Percentiles rank a stretch among this genome's conserved stretches.
Evolutionary conservation across 30 jellyfish, hydroid and myxozoan species (phyloP).

Genomic region (Chrysaora quinquecirrha): DNA sequence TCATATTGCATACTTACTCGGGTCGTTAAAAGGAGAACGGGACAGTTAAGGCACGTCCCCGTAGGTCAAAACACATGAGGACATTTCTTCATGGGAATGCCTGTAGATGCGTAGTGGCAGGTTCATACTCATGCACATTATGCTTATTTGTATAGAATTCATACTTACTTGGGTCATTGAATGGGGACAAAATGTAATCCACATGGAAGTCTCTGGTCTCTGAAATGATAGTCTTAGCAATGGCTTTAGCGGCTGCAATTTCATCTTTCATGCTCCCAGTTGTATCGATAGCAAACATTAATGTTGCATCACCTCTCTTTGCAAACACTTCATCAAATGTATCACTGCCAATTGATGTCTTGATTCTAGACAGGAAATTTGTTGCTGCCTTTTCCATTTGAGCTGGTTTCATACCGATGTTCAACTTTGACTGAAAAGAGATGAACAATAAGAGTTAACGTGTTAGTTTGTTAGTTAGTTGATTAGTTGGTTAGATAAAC

Average conservation of each 20-base stretch:
- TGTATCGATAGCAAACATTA: slow-evolving; percentile 83
- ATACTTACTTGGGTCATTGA: slow-evolving; percentile 86
- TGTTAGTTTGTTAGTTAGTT: too few species aligned
- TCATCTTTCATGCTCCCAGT: slow-evolving; percentile 89
- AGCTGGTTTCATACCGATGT: slow-evolving; percentile 80
- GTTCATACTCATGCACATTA: too few species aligned
- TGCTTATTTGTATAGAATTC: too few species aligned
- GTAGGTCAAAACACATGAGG: too few species aligned
- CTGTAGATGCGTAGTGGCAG: too few species aligned
- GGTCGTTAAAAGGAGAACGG: too few species aligned
- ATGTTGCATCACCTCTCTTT: slow-evolving; percentile 81
- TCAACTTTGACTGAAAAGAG: slow-evolving; percentile 59
- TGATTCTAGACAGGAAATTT: slow-evolving; percentile 65
- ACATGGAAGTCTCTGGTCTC: slow-evolving; percentile 69
- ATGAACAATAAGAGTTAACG: too few species aligned
- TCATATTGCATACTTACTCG: too few species aligned
- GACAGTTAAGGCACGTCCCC: too few species aligned
- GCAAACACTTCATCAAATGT: slow-evolving; percentile 73
- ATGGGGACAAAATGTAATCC: slow-evolving; percentile 88
- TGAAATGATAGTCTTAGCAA: slow-evolving; percentile 64
- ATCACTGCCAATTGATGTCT: slow-evolving; percentile 68
- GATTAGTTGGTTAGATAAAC: too few species aligned
- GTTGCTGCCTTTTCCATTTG: slow-evolving; percentile 81
- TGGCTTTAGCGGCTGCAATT: slow-evolving; percentile 79
- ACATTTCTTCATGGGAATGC: too few species aligned